These are phyloP conservation scores for Synanthedon andrenaeformis DNA, from an alignment of 2,888 invertebrate genomes.

Conservation along the genomic window DNA sequence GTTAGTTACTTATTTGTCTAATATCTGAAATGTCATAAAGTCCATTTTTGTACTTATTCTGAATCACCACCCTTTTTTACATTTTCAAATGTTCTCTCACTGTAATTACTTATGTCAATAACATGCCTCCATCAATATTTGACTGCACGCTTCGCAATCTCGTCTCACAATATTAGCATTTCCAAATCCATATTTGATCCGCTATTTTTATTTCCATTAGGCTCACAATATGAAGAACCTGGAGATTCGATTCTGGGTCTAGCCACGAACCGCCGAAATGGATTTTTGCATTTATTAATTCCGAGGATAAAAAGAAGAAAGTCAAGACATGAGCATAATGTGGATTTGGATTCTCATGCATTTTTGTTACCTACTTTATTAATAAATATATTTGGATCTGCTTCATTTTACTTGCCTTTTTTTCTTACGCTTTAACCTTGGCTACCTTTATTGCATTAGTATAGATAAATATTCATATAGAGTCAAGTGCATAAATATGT, in stretches of 20 bases:
- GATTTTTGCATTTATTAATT: conserved; percentile 43
- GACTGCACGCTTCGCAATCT: neutral
- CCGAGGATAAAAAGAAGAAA: conserved; percentile 25
- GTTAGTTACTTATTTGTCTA: too few species aligned
- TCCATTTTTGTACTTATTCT: too few species aligned
- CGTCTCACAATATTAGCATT: conserved; percentile 9
- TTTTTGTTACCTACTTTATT: conserved; percentile 28
- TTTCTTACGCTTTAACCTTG: neutral
- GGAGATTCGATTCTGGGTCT: conserved; percentile 26
- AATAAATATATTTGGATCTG: conserved; percentile 48
- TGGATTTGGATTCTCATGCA: conserved; percentile 47
- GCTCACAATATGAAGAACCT: conserved; percentile 62
- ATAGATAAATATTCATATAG: too few species aligned
- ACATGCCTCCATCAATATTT: neutral
- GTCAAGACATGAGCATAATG: conserved; percentile 27
- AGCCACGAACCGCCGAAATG: conserved; percentile 28
- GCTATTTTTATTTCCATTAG: conserved; percentile 53
- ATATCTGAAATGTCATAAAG: too few species aligned
- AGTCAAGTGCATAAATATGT: too few species aligned
- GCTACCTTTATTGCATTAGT: neutral
- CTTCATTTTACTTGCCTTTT: conserved; percentile 21
- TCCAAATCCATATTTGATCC: conserved; percentile 62
- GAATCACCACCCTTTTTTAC: too few species aligned
- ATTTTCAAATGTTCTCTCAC: too few species aligned
- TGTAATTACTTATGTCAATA: too few species aligned